Evolutionary conservation across 2,888 invertebrate genomes (phyloP).

Genomic region (Oscheius sp.): DNA sequence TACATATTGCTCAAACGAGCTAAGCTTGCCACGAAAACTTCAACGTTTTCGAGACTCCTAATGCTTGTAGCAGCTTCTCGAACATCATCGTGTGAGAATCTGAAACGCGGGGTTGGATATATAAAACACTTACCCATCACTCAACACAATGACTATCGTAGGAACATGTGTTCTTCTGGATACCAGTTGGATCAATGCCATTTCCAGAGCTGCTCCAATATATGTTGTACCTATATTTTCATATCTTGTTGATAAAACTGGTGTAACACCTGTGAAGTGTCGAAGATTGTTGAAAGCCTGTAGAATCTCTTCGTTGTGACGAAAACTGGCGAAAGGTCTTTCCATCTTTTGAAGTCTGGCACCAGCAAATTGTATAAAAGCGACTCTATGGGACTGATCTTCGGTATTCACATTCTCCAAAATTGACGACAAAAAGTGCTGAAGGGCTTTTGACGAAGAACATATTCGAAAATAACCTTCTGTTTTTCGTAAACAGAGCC

Average conservation of each 20-base stretch:
- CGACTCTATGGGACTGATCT: conserved; percentile 60
- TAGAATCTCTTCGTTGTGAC: conserved; percentile 61
- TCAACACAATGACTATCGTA: conserved; percentile 66
- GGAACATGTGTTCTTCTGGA: conserved; percentile 61
- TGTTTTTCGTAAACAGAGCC: conserved; percentile 66
- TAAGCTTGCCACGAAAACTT: conserved; percentile 66
- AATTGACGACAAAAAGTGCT: conserved; percentile 52
- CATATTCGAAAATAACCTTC: conserved; percentile 44
- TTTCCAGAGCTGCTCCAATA: conserved; percentile 69
- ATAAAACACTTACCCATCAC: conserved; percentile 55
- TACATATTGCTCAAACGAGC: conserved; percentile 67
- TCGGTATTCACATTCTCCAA: conserved; percentile 53
- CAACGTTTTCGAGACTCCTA: conserved; percentile 60
- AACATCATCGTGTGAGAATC: conserved; percentile 64
- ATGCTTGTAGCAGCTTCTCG: conserved; percentile 58
- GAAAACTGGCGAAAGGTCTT: conserved; percentile 58
- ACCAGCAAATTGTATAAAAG: conserved; percentile 72
- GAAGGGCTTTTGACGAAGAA: neutral
- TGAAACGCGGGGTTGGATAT: conserved; percentile 22
- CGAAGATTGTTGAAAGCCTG: conserved; percentile 61
- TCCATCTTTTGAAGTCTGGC: conserved; percentile 69
- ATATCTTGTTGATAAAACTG: neutral
- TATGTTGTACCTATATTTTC: conserved; percentile 67
- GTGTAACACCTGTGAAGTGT: conserved; percentile 58
- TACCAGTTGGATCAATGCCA: conserved; percentile 60